Evolutionary conservation across 2,888 invertebrate genomes (phyloP).

Genomic region (Pinctada fucata): DNA sequence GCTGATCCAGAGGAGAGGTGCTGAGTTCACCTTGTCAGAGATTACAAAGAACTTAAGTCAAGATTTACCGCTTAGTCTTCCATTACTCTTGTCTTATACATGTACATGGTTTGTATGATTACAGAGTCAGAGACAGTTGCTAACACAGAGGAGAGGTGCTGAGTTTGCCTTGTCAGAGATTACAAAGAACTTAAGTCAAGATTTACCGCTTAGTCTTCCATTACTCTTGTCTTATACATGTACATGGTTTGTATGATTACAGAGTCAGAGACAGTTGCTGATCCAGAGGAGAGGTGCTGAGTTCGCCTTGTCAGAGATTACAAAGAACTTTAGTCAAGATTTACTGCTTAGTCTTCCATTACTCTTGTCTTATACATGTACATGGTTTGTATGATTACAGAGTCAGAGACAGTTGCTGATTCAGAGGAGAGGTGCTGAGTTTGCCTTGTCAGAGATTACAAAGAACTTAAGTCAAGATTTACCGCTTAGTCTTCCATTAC

Average conservation of each 20-base stretch:
- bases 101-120: neutral
- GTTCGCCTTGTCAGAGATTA: conserved; percentile 86
- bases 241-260: neutral
- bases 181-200: conserved; percentile 83
- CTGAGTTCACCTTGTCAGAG: conserved; percentile 86
- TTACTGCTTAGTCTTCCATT: conserved; percentile 85
- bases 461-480: conserved; percentile 82
- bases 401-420: conserved; percentile 76
- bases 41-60: conserved; percentile 85
- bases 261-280: conserved; percentile 61
- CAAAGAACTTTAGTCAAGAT: conserved; percentile 83
- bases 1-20: conserved; percentile 88
- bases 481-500: conserved; percentile 85
- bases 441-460: conserved; percentile 87
- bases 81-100: conserved; percentile 80
- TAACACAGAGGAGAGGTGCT: conserved; percentile 89
- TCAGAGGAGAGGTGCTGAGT: conserved; percentile 89
- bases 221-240: conserved; percentile 78
- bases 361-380: conserved; percentile 74
- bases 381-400: conserved; percentile 34
- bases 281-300: conserved; percentile 91
- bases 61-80: conserved; percentile 83
- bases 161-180: conserved; percentile 87
- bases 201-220: conserved; percentile 84
- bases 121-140: conserved; percentile 60